Evolutionary conservation across 2,797 vertebrate species (phyloP).

Genomic region (Gallinago solitaria): DNA sequence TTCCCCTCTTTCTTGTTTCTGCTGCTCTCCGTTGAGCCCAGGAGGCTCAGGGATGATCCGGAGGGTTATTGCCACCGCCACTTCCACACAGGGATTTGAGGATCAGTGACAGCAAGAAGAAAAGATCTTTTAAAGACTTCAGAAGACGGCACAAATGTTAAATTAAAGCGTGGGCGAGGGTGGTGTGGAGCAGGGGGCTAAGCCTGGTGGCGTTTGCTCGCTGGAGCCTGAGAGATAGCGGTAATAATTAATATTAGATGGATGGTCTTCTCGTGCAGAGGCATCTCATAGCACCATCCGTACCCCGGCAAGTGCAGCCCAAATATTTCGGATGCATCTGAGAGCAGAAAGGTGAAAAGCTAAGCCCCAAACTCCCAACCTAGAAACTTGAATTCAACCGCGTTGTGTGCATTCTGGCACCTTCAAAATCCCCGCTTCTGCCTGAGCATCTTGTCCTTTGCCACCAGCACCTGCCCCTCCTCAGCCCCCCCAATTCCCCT

Average conservation of each 20-base stretch:
- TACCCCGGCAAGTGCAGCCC: neutral
- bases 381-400: neutral
- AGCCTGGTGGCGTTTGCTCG: neutral
- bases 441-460: neutral
- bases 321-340: neutral
- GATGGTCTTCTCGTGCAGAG: neutral
- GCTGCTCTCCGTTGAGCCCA: neutral
- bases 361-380: neutral
- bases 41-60: neutral
- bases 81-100: neutral
- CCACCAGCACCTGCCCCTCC: neutral
- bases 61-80: rapidly evolving
- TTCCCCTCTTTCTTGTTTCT: slow-evolving; percentile 1
- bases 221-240: neutral
- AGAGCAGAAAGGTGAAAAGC: neutral
- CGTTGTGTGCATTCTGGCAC: neutral
- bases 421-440: neutral
- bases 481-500: too few relatives aligned
- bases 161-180: neutral
- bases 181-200: rapidly evolving
- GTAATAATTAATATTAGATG: neutral
- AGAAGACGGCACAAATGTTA: neutral
- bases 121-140: neutral
- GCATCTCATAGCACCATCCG: neutral
- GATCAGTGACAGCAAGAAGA: neutral